phyloP scores from a whole-genome alignment of 2,113 vertebrate genomes.

The Tichodroma muraria region DNA sequence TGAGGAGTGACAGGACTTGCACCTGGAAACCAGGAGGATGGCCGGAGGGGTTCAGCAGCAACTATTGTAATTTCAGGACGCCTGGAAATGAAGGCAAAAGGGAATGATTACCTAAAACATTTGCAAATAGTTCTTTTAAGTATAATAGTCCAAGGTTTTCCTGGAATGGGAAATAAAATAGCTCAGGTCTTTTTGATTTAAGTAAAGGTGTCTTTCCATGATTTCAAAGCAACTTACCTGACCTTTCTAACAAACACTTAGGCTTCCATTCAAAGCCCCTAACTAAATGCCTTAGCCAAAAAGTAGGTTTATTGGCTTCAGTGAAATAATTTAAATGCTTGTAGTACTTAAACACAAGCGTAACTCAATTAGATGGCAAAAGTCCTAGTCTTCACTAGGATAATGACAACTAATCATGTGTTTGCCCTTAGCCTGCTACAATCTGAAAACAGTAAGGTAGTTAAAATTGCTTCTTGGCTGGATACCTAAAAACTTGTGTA shows the following conservation, averaged over 20 bases:
- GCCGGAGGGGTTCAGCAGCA: conserved; percentile 82
- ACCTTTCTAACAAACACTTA: not conserved
- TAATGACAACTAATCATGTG: not conserved
- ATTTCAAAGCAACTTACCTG: not conserved
- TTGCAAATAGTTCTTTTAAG: not conserved
- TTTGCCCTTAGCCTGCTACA: not conserved
- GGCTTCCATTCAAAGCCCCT: not conserved
- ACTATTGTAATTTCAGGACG: conserved; percentile 89
- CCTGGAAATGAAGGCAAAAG: conserved; percentile 56
- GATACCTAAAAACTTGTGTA: not conserved
- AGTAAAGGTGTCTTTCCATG: not conserved
- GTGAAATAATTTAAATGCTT: conserved; percentile 12
- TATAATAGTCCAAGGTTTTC: not conserved
- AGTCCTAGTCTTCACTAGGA: not conserved
- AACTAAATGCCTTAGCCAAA: not conserved
- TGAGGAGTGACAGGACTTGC: conserved; percentile 53
- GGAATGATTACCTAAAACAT: not conserved
- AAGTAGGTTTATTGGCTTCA: conserved; percentile 8
- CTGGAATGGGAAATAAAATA: not conserved
- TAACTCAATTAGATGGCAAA: not conserved
- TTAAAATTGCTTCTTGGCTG: not conserved
- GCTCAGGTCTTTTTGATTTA: not conserved
- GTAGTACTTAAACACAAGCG: not conserved
- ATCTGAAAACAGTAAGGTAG: not conserved
- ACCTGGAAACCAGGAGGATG: conserved; percentile 81